These are phyloP conservation scores for Falco cherrug DNA, from an alignment of 2,797 vertebrate species.

Conservation along the genomic window DNA sequence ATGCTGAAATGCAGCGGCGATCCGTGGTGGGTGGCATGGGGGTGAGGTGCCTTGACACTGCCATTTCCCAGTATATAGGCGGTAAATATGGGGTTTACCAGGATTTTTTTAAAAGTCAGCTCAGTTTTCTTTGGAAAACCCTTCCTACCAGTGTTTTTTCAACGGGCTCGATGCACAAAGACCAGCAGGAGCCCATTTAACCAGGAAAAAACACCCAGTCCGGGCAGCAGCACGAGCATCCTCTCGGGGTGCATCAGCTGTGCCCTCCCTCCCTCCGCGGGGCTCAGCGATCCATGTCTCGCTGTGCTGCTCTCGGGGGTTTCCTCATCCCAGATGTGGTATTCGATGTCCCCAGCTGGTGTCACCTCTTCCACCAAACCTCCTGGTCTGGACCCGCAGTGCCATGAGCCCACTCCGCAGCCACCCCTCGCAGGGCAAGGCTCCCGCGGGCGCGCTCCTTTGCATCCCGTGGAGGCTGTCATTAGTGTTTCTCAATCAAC, in stretches of 20 bases:
- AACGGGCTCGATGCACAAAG: neutral
- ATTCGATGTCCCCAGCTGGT: neutral
- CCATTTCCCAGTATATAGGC: neutral
- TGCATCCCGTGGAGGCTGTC: neutral
- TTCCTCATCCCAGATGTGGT: neutral
- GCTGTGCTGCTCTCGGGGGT: rapidly evolving
- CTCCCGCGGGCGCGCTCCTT: neutral
- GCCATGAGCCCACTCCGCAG: neutral
- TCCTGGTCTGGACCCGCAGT: neutral
- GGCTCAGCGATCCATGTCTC: rapidly evolving
- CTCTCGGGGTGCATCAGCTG: rapidly evolving
- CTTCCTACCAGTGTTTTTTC: neutral
- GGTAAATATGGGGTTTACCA: neutral
- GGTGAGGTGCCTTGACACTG: neutral
- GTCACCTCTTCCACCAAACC: neutral
- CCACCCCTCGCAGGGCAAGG: neutral
- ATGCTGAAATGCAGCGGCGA: neutral
- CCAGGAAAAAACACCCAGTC: neutral
- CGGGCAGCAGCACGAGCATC: neutral
- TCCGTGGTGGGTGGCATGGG: rapidly evolving
- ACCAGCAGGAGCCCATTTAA: neutral
- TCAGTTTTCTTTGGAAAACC: neutral
- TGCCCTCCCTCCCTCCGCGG: neutral
- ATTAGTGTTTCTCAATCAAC: slow-evolving; percentile 47
- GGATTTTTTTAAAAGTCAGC: neutral